Base-by-base conservation (phyloP, 1,140 invertebrate genomes). In the Myzus persicae region DNA sequence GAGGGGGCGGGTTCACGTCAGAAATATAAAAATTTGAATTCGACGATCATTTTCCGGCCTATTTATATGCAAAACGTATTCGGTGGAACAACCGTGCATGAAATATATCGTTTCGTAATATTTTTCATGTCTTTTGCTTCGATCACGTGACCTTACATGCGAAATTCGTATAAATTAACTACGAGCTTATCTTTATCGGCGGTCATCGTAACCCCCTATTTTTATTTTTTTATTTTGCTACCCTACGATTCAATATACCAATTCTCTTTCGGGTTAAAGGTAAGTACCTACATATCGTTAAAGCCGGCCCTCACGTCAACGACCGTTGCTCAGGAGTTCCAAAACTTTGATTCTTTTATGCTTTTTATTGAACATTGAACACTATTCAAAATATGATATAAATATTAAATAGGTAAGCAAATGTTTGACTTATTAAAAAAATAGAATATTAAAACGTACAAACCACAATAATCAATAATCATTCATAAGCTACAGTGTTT, bases 11-110 rank as follows among this genome's bases (percentile, higher is more conserved):
- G 81, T 54, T 42, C 81, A 93, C n/a, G 91, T 93, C 91, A 93
- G 84, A 93, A 93, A 93, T 93, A 38, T 84, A 93, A 93, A 92
- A 93, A 93, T 93, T 93, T 93, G 91, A 93, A 93, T 93, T 93
- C 81, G 91, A 93, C 91, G 91, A 93, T 93, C 91, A 51, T 84
- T 93, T 93, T 54, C 81, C 91, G 67, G 81, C 36, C 46, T 93
- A 85, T 93, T 82, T 93, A 84, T 93, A 93, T 93, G 91, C 76
- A 93, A 84, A 84, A 85, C 46, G 46, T 54, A 84, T 67, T 90
- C 89, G 6, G 59, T 54, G 54, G 40, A 90, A 90, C 54, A 40
- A 90, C 89, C 54, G 31, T 38, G 90, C 76, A 85, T 85, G 44
- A 84, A 85, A 93, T 85, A 54, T 48, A 93, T 93, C 76, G 91